These are phyloP conservation scores for Naja naja DNA, from an alignment of 2,113 vertebrate species.

Conservation along the genomic window DNA sequence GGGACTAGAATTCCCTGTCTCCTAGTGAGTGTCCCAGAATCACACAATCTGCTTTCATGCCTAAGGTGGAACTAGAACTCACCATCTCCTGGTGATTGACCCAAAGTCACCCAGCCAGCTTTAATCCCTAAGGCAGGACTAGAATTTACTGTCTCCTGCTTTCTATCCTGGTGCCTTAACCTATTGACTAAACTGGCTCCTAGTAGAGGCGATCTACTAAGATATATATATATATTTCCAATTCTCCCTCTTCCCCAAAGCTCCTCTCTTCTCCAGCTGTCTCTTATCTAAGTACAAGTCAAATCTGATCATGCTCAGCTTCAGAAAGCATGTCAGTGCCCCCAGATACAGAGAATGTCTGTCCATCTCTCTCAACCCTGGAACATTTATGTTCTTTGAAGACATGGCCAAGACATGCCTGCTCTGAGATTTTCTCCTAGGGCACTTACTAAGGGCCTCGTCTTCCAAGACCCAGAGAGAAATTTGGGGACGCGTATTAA, in stretches of 20 bases:
- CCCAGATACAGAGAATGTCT: background rate
- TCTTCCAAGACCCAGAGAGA: background rate
- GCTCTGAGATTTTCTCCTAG: background rate
- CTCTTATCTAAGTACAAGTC: background rate
- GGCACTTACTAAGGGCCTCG: background rate
- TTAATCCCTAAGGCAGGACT: too few relatives aligned
- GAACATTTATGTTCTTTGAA: background rate
- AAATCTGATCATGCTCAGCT: background rate
- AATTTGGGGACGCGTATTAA: background rate
- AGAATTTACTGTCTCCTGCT: too few relatives aligned
- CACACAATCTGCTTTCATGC: too few relatives aligned
- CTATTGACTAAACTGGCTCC: too few relatives aligned
- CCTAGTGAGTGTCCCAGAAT: too few relatives aligned
- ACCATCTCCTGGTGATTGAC: too few relatives aligned
- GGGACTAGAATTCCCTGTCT: too few relatives aligned
- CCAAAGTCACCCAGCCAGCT: fast-evolving
- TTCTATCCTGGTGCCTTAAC: too few relatives aligned
- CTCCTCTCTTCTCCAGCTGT: background rate
- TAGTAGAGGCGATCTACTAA: background rate
- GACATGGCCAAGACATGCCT: background rate
- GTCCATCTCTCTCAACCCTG: background rate
- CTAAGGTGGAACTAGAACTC: too few relatives aligned
- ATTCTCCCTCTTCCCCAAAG: background rate
- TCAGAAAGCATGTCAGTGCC: background rate
- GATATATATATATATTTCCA: background rate